These are phyloP conservation scores for Leptinotarsa undecemlineata DNA, from an alignment of 1,140 invertebrate genomes.

Conservation along the genomic window DNA sequence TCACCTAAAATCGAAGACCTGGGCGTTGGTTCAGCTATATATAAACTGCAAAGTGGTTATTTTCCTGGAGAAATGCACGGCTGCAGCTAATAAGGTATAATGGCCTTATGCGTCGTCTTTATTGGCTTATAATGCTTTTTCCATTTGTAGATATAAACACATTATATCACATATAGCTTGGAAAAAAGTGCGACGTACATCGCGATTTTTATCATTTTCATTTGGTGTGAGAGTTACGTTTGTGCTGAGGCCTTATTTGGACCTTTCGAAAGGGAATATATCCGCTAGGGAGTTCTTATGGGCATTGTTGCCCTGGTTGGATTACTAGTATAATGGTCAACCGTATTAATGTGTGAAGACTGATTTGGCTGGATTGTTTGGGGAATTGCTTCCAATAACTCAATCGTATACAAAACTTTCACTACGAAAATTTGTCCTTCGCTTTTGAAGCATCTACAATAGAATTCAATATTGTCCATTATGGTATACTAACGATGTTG, in stretches of 20 bases:
- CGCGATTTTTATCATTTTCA: conserved; percentile 23
- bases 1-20: neutral
- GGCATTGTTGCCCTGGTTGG: conserved; percentile 4
- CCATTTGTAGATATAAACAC: conserved; percentile 21
- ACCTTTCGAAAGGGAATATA: neutral
- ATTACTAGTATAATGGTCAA: neutral
- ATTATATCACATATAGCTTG: conserved; percentile 16
- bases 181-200: conserved; percentile 15
- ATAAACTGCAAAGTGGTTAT: conserved; percentile 5
- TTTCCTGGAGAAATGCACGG: conserved; percentile 11
- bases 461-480: no score
- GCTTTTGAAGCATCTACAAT: no score
- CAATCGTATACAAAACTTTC: neutral
- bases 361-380: neutral
- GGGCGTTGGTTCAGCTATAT: neutral
- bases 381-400: neutral
- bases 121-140: conserved; percentile 16
- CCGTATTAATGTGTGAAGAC: neutral
- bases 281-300: conserved; percentile 1
- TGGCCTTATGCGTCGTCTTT: conserved; percentile 1
- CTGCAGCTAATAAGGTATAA: conserved; percentile 3
- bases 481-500: no score
- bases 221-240: conserved; percentile 21
- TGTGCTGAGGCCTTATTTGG: neutral
- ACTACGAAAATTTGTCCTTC: neutral